Percentiles rank a stretch among this genome's conserved stretches.
Evolutionary conservation across 2,888 invertebrate genomes (phyloP).

Genomic region (Yponomeuta plumbellus): DNA sequence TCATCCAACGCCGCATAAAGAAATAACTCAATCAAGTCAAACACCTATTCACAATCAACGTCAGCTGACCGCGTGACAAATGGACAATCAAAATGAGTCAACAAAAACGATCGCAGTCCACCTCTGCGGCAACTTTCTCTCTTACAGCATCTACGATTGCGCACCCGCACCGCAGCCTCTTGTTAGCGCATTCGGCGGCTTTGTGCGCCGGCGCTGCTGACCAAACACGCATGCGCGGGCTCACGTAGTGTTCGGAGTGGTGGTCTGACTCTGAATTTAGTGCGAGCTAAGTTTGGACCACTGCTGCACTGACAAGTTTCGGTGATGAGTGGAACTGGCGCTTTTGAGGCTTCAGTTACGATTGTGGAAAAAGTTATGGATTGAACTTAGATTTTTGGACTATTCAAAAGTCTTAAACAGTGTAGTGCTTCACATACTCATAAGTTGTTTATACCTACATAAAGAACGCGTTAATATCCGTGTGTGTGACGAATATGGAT

Average conservation of each 20-base stretch:
- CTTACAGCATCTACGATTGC: slow-evolving; percentile 63
- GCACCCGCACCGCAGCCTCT: slow-evolving; percentile 34
- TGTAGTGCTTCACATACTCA: neutral
- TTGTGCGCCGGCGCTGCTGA: slow-evolving; percentile 38
- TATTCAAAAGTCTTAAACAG: neutral
- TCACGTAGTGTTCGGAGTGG: slow-evolving; percentile 19
- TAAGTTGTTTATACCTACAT: too few relatives aligned
- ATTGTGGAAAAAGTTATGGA: neutral
- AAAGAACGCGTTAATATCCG: too few relatives aligned
- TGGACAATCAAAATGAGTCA: neutral
- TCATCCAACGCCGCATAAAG: too few relatives aligned
- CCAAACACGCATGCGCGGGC: slow-evolving; percentile 13
- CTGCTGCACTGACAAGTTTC: neutral
- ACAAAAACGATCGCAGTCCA: slow-evolving; percentile 31
- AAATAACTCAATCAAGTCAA: neutral
- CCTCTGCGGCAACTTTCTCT: slow-evolving; percentile 63
- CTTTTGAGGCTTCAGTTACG: too few relatives aligned
- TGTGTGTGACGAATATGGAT: neutral
- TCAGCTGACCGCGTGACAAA: neutral
- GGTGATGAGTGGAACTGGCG: too few relatives aligned
- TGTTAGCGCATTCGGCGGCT: slow-evolving; percentile 44
- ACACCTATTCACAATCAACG: neutral
- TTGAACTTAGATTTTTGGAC: neutral
- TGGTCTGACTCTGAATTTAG: neutral
- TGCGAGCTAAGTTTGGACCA: slow-evolving; percentile 3